Evolutionary conservation across 2,888 invertebrate genomes (phyloP).

Genomic region (Sclerodermus sp.): DNA sequence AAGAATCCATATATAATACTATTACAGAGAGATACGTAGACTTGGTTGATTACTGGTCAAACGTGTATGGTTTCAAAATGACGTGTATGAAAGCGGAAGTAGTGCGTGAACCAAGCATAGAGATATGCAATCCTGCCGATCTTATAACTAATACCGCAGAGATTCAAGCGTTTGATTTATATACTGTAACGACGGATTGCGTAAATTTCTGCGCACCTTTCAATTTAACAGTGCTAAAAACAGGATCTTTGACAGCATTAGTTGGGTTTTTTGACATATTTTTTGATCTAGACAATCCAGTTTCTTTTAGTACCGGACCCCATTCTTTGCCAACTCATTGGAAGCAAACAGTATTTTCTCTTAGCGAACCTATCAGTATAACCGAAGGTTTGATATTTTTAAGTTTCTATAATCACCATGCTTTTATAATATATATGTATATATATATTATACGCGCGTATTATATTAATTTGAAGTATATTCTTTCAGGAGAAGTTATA

Average conservation of each 20-base stretch:
- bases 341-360: conserved; percentile 91
- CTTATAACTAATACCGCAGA: conserved; percentile 48
- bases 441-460: neutral
- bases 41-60: conserved; percentile 83
- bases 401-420: no score
- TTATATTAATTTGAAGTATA: neutral
- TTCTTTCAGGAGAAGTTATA: conserved; percentile 62
- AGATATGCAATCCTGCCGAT: conserved; percentile 58
- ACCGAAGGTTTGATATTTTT: conserved; percentile 61
- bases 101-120: conserved; percentile 74
- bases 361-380: conserved; percentile 73
- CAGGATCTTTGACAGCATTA: conserved; percentile 75
- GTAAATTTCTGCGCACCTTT: conserved; percentile 76
- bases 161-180: conserved; percentile 67
- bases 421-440: neutral
- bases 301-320: conserved; percentile 81
- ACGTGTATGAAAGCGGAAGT: conserved; percentile 85
- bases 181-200: conserved; percentile 71
- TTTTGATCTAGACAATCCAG: conserved; percentile 71
- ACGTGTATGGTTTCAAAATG: conserved; percentile 95
- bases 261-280: conserved; percentile 91
- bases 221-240: conserved; percentile 65
- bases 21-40: conserved; percentile 69
- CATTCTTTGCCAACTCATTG: conserved; percentile 79
- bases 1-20: conserved; percentile 23